Percentiles rank a stretch among this genome's conserved stretches.
Evolutionary conservation across 2,888 invertebrate species (phyloP).

Genomic region (Lapara coniferarum): DNA sequence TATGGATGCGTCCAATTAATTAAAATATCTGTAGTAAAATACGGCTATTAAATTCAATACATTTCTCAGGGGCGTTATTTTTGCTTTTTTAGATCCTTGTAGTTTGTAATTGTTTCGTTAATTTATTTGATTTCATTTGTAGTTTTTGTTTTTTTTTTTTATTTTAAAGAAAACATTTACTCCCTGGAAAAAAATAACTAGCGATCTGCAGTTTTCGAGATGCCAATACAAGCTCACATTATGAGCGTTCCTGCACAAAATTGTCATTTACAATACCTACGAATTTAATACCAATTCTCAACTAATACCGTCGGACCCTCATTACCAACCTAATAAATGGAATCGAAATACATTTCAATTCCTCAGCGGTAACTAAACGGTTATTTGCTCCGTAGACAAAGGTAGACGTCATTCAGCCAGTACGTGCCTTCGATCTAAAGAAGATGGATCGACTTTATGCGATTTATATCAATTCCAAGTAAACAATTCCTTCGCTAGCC

Average conservation of each 20-base stretch:
- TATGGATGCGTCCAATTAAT: constrained; percentile 31
- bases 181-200: too few relatives aligned
- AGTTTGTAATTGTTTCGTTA: background rate
- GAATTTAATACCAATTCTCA: too few relatives aligned
- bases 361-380: constrained; percentile 46
- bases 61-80: background rate
- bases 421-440: constrained; percentile 68
- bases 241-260: too few relatives aligned
- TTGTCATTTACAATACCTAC: too few relatives aligned
- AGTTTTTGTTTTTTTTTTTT: too few relatives aligned
- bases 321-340: background rate
- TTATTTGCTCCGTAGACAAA: constrained; percentile 58
- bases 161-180: too few relatives aligned
- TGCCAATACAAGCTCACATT: too few relatives aligned
- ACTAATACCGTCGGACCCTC: background rate
- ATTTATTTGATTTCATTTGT: too few relatives aligned
- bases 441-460: constrained; percentile 72
- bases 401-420: constrained; percentile 68
- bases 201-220: too few relatives aligned
- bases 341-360: background rate
- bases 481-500: constrained; percentile 63
- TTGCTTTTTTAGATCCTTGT: background rate
- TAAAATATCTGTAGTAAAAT: constrained; percentile 33
- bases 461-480: constrained; percentile 81
- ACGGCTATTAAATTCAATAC: background rate